These are phyloP conservation scores for Bellardia bayeri DNA, from an alignment of 2,888 invertebrate species.

Conservation along the genomic window DNA sequence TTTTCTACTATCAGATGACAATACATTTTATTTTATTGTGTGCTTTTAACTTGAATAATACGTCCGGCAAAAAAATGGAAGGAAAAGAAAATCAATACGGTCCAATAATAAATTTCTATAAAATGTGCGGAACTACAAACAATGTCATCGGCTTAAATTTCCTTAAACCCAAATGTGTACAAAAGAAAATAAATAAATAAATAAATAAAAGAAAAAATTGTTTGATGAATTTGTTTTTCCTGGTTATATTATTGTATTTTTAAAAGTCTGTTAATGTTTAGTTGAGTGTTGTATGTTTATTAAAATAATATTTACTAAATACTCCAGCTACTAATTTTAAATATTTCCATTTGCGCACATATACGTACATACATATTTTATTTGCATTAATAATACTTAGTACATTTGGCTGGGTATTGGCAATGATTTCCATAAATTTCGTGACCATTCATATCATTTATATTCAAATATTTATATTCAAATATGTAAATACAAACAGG, in stretches of 20 bases:
- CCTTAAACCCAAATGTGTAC: neutral
- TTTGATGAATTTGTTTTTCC: slow-evolving; percentile 21
- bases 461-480: neutral
- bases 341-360: neutral
- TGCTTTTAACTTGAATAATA: neutral
- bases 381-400: no score
- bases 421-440: slow-evolving; percentile 58
- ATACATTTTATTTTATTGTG: no score
- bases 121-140: neutral
- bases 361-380: neutral
- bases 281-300: slow-evolving; percentile 14
- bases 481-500: neutral
- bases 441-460: slow-evolving; percentile 55
- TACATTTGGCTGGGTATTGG: neutral
- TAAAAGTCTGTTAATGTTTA: neutral
- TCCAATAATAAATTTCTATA: neutral
- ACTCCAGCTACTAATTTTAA: neutral
- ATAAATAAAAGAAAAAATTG: neutral
- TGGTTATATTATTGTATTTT: slow-evolving; percentile 1
- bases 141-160: neutral
- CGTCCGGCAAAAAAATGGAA: neutral
- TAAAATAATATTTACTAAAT: slow-evolving; percentile 52
- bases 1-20: no score
- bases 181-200: neutral
- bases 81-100: neutral